phyloP scores from a whole-genome alignment of 1,140 invertebrate genomes.

The Drosophila parabipectinata region DNA sequence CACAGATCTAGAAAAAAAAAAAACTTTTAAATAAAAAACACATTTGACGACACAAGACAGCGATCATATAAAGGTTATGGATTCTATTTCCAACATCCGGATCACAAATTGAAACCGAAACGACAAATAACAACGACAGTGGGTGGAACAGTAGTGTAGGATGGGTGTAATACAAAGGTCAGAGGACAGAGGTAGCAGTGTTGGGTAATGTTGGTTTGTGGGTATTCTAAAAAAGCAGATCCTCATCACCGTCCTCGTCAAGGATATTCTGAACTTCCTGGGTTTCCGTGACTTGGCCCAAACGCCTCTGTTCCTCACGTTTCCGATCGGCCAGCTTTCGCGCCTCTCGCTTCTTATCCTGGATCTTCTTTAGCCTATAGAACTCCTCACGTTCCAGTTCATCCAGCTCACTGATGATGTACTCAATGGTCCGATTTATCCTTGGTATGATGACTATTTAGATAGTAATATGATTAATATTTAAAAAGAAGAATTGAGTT shows the following conservation, averaged over 20 bases:
- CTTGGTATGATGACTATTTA: slow-evolving; percentile 97
- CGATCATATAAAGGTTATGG: slow-evolving; percentile 17
- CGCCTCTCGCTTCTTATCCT: slow-evolving; percentile 87
- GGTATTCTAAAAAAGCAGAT: slow-evolving; percentile 92
- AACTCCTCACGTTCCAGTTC: slow-evolving; percentile 99
- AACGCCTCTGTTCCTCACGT: slow-evolving; percentile 85
- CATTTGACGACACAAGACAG: slow-evolving; percentile 9
- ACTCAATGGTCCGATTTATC: slow-evolving; percentile 97
- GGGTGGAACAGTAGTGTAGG: slow-evolving; percentile 5
- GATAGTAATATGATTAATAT: background rate
- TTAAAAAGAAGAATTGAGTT: too few relatives aligned
- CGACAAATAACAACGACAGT: slow-evolving; percentile 25
- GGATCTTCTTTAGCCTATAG: slow-evolving; percentile 94
- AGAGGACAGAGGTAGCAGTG: slow-evolving; percentile 46
- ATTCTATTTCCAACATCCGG: slow-evolving; percentile 45
- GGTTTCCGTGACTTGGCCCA: slow-evolving; percentile 33
- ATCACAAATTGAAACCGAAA: slow-evolving; percentile 40
- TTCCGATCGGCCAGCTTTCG: slow-evolving; percentile 86
- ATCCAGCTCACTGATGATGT: slow-evolving; percentile 99
- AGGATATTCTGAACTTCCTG: slow-evolving; percentile 89
- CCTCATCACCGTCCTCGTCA: slow-evolving; percentile 95
- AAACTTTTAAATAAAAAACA: background rate
- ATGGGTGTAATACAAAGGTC: slow-evolving; percentile 22
- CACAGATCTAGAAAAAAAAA: slow-evolving; percentile 14
- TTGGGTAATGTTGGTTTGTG: slow-evolving; percentile 6